A percentile compares a stretch with the other conserved stretches of the same genome.
Evolutionary conservation across 2,113 vertebrate genomes (phyloP).

Genomic region (Phalacrocorax pelagicus): DNA sequence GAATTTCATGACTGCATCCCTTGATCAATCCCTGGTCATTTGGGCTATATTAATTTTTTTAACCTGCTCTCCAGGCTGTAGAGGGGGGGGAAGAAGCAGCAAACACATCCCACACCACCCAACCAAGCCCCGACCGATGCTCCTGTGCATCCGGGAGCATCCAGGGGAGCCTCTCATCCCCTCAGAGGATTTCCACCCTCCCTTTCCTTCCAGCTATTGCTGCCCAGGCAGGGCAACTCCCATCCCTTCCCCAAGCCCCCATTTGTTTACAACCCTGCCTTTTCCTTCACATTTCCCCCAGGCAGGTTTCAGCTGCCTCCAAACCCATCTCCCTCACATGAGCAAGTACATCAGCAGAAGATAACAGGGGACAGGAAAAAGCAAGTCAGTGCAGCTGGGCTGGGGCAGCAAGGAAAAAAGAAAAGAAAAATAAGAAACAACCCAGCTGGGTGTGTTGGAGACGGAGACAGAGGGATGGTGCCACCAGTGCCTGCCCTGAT

Average conservation of each 20-base stretch:
- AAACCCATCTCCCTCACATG: neutral
- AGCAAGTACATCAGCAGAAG: neutral
- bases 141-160: neutral
- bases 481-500: neutral
- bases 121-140: fast-evolving
- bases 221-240: neutral
- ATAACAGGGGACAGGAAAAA: neutral
- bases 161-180: neutral
- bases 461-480: neutral
- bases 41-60: neutral
- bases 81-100: neutral
- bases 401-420: neutral
- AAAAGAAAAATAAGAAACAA: neutral
- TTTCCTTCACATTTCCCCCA: neutral
- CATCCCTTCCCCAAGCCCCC: neutral
- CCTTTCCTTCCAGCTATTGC: slow-evolving; percentile 50
- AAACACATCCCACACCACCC: fast-evolving
- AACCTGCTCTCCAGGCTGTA: neutral
- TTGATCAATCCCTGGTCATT: neutral
- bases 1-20: neutral
- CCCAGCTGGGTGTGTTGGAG: neutral
- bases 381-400: neutral
- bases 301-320: neutral
- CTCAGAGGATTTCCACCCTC: neutral
- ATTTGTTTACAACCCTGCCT: neutral